Conservation (phyloP, 2,113 vertebrate genomes). For the Dascyllus trimaculatus region DNA sequence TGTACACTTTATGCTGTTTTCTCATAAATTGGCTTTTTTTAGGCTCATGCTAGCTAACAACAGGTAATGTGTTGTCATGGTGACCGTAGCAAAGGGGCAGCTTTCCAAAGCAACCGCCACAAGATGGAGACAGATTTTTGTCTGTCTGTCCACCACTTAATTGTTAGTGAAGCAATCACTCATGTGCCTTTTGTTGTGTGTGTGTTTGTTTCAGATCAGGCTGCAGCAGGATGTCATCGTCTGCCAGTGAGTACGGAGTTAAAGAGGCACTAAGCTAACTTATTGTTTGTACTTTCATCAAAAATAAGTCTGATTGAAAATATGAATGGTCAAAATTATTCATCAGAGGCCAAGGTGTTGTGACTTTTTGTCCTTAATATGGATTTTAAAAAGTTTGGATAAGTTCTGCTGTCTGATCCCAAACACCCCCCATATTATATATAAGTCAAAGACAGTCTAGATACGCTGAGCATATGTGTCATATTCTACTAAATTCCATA, state of each 20-base stretch:
- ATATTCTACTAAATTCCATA: no score
- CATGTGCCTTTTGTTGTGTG: conserved; percentile 12
- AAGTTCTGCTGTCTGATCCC: no score
- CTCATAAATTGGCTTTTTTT: conserved; percentile 14
- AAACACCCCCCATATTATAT: no score
- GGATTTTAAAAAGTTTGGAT: no score
- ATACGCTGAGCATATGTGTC: no score
- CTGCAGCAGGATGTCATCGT: conserved; percentile 80
- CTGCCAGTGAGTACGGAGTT: conserved; percentile 68
- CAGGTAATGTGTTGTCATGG: conserved; percentile 76
- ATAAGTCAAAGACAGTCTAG: no score
- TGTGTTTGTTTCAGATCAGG: conserved; percentile 71
- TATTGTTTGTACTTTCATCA: neutral
- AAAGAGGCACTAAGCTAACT: neutral
- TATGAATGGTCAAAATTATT: no score
- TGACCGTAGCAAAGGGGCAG: conserved; percentile 56
- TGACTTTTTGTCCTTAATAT: no score
- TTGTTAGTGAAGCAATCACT: neutral
- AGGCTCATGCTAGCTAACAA: conserved; percentile 52
- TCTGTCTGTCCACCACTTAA: conserved; percentile 22
- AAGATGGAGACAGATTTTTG: conserved; percentile 74
- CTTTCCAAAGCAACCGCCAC: conserved; percentile 65
- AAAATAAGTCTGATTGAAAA: no score
- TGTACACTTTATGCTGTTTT: conserved; percentile 11
- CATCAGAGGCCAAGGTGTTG: no score